Percentiles rank a stretch among this genome's conserved stretches.
Evolutionary conservation across 2,888 invertebrate species (phyloP).

Genomic region (Napeogenes inachia): DNA sequence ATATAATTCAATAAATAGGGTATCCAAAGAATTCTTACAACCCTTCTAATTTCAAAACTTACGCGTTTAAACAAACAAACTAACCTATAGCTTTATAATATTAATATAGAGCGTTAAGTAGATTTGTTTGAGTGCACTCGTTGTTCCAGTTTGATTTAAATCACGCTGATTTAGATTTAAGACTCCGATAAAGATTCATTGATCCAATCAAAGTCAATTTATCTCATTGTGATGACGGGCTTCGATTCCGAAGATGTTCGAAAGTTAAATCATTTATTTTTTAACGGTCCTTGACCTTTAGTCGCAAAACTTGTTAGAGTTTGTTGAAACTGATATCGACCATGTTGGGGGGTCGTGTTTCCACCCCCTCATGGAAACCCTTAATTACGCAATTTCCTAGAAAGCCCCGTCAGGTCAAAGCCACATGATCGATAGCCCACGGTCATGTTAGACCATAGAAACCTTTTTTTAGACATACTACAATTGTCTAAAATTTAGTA

Average conservation of each 20-base stretch:
- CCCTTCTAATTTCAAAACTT: no score
- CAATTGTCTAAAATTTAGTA: no score
- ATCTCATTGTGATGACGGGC: slow-evolving; percentile 17
- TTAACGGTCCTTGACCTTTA: background rate
- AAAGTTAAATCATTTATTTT: no score
- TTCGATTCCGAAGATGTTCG: slow-evolving; percentile 7
- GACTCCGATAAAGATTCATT: slow-evolving; percentile 18
- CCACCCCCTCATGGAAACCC: slow-evolving; percentile 18
- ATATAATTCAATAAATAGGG: no score
- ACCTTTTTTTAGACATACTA: no score
- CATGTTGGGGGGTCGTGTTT: slow-evolving; percentile 3
- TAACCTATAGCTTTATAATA: no score
- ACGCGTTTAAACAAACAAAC: no score
- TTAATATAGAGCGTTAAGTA: no score
- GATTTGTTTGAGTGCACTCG: no score
- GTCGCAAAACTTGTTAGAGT: background rate
- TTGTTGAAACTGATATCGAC: background rate
- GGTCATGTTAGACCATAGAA: background rate
- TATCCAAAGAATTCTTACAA: no score
- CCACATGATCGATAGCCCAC: background rate
- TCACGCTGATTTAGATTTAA: slow-evolving; percentile 10
- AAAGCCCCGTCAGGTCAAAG: slow-evolving; percentile 16
- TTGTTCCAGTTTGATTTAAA: background rate
- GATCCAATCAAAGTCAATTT: slow-evolving; percentile 32
- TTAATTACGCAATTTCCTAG: slow-evolving; percentile 21